phyloP scores from a whole-genome alignment of 2,888 invertebrate genomes.

The Dicyrtoma fusca region DNA sequence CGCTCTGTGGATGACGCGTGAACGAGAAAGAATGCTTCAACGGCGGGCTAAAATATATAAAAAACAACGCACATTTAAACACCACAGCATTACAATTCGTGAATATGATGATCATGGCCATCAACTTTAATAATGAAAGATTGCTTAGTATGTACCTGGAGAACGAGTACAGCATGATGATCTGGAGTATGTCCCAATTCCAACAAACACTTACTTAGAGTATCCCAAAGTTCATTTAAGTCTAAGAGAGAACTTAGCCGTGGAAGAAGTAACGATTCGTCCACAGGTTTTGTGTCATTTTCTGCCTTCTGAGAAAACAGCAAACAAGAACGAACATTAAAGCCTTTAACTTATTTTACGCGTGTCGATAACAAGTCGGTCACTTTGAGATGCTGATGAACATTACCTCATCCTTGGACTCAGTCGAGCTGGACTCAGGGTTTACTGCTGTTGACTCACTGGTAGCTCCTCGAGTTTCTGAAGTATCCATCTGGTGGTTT shows the following conservation, averaged over 20 bases:
- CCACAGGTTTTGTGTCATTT: constrained; percentile 46
- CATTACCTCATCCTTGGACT: not conserved
- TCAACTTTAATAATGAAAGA: not conserved
- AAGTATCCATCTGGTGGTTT: constrained; percentile 27
- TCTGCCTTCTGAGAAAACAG: constrained; percentile 41
- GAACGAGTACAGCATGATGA: constrained; percentile 81
- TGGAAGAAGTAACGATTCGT: constrained; percentile 59
- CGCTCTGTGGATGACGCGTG: constrained; percentile 70
- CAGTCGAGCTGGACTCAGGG: not conserved
- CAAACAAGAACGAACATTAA: not conserved
- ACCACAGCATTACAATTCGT: not conserved
- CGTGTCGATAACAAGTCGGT: too few species aligned
- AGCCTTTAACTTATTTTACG: too few species aligned
- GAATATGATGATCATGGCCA: not conserved
- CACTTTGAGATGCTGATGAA: not conserved
- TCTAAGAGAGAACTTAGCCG: constrained; percentile 73
- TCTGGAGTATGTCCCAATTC: constrained; percentile 81
- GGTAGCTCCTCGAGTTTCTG: constrained; percentile 9
- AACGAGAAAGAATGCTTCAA: constrained; percentile 88
- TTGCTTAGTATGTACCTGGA: constrained; percentile 69
- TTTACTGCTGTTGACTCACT: constrained; percentile 7
- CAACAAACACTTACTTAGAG: constrained; percentile 75
- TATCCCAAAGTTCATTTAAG: constrained; percentile 75
- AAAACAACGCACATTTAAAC: not conserved
- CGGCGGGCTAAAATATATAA: constrained; percentile 68